A percentile compares a stretch with the other conserved stretches of the same genome.
Evolutionary conservation across 2,113 vertebrate species (phyloP).

Genomic region (Gallinago undulata): DNA sequence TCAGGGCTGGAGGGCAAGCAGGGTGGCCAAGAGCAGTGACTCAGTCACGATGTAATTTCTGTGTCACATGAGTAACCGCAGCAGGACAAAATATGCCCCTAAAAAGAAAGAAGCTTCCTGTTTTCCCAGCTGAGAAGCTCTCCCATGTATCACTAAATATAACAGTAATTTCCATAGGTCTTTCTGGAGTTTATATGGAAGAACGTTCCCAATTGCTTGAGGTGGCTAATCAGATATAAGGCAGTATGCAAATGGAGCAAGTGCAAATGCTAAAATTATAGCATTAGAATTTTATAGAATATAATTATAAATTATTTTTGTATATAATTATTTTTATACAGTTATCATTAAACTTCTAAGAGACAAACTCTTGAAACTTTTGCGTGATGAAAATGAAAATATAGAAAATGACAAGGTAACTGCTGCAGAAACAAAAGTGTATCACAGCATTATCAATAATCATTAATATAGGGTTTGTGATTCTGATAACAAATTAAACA

Average conservation of each 20-base stretch:
- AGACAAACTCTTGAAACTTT: neutral
- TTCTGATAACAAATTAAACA: neutral
- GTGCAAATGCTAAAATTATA: neutral
- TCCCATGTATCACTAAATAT: neutral
- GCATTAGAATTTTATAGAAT: neutral
- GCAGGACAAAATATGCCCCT: neutral
- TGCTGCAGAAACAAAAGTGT: neutral
- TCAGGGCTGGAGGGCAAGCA: neutral
- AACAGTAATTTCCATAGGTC: neutral
- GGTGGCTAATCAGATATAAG: constrained; percentile 11
- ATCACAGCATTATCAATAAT: neutral
- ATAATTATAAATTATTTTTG: neutral
- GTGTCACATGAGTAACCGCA: neutral
- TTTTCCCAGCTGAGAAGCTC: neutral
- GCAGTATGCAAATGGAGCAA: constrained; percentile 1
- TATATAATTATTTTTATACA: neutral
- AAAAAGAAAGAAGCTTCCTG: neutral
- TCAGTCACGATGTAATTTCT: accelerated
- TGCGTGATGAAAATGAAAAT: neutral
- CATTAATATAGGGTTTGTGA: neutral
- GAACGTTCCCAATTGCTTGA: constrained; percentile 1
- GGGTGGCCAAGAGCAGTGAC: neutral
- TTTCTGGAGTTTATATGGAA: constrained; percentile 14
- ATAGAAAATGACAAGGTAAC: neutral
- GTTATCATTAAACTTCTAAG: neutral